These are phyloP conservation scores for Nanorana parkeri DNA, from an alignment of 2,113 vertebrate genomes.

Conservation along the genomic window DNA sequence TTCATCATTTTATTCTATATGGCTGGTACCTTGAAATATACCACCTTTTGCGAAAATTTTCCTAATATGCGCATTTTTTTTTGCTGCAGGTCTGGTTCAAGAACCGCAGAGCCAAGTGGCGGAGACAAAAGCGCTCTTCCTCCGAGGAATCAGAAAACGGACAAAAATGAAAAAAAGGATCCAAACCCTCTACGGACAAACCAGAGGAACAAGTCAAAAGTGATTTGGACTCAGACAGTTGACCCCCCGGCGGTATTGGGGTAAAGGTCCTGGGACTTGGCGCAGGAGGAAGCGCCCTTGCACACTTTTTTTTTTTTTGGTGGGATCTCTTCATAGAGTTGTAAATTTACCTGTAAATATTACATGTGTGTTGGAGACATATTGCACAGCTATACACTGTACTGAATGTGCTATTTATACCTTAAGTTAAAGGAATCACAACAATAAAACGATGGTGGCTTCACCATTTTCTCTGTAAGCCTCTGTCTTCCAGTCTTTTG, in stretches of 20 bases:
- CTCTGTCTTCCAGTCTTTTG: constrained; percentile 22
- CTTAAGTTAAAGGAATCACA: constrained; percentile 66
- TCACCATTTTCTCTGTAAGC: constrained; percentile 37
- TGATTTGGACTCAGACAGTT: constrained; percentile 96
- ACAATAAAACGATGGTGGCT: constrained; percentile 66
- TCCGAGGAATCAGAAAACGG: constrained; percentile 94
- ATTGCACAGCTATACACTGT: constrained; percentile 82
- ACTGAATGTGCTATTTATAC: constrained; percentile 66
- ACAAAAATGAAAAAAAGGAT: constrained; percentile 91
- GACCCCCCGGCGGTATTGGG: constrained; percentile 69
- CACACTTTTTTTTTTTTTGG: constrained; percentile 68
- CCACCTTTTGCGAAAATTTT: too few relatives aligned
- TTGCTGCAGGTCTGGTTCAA: constrained; percentile 94
- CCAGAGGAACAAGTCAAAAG: constrained; percentile 86
- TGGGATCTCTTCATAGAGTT: constrained; percentile 83
- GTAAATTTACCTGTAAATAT: constrained; percentile 74
- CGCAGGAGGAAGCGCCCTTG: constrained; percentile 76
- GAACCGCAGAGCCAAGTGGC: constrained; percentile 97
- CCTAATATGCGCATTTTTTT: too few relatives aligned
- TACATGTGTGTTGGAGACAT: constrained; percentile 73
- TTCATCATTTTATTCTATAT: too few relatives aligned
- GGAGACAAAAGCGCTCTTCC: constrained; percentile 94
- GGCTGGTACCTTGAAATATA: too few relatives aligned
- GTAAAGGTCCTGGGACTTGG: constrained; percentile 62
- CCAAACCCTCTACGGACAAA: constrained; percentile 85